Evolutionary conservation across 1,140 invertebrate genomes (phyloP).

Genomic region (Leptonema lineaticorne): DNA sequence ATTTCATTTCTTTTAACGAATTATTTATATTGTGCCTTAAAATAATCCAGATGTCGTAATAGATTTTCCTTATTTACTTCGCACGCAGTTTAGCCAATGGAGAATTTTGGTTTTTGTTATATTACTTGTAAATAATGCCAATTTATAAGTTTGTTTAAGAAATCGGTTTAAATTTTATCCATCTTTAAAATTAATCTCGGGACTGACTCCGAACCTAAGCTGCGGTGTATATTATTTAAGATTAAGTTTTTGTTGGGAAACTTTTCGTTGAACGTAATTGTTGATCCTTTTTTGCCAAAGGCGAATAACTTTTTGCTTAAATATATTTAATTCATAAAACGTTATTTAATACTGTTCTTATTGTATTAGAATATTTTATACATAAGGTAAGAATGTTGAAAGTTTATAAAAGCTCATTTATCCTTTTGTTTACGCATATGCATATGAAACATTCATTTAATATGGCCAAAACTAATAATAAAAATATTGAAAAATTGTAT

Average conservation of each 20-base stretch:
- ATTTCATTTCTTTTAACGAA: too few species aligned
- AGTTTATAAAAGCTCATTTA: too few species aligned
- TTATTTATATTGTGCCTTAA: too few species aligned
- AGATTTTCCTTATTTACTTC: neutral
- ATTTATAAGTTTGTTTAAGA: slow-evolving; percentile 3
- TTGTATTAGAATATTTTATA: neutral
- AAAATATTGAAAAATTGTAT: too few species aligned
- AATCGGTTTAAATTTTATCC: slow-evolving; percentile 11
- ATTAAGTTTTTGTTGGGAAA: slow-evolving; percentile 13
- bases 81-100: neutral
- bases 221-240: slow-evolving; percentile 13
- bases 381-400: too few species aligned
- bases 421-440: too few species aligned
- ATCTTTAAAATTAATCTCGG: slow-evolving; percentile 13
- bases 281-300: slow-evolving; percentile 14
- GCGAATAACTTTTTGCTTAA: slow-evolving; percentile 1
- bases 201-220: slow-evolving; percentile 2
- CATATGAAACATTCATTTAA: too few species aligned
- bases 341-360: neutral
- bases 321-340: neutral
- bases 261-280: slow-evolving; percentile 10
- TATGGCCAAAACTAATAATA: too few species aligned
- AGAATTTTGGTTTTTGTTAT: slow-evolving; percentile 1
- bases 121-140: neutral
- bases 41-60: neutral